Evolutionary conservation across 2,797 vertebrate species (phyloP).

Genomic region (Fistularia tabacaria): DNA sequence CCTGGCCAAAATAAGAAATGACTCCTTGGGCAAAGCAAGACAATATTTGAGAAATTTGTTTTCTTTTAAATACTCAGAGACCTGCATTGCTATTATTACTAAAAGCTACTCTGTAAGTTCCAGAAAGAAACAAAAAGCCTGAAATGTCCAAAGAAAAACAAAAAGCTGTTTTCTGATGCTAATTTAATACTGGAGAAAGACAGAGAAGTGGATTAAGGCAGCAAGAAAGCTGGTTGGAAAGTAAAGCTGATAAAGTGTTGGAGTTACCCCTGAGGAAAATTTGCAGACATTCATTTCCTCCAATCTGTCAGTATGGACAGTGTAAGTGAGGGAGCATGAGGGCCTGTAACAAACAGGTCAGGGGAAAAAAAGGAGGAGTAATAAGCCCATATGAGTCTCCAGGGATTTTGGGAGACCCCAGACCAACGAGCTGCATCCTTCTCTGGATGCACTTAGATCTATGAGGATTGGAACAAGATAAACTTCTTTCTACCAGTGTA

Average conservation of each 20-base stretch:
- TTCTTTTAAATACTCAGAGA: too few species aligned
- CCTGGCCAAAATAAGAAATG: too few species aligned
- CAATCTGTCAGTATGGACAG: conserved; percentile 46
- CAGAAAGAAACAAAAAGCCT: conserved; percentile 10
- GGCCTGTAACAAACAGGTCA: conserved; percentile 15
- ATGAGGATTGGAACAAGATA: conserved; percentile 4
- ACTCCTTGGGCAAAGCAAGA: too few species aligned
- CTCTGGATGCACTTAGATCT: conserved; percentile 14
- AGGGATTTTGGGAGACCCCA: conserved; percentile 45
- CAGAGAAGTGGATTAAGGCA: conserved; percentile 31
- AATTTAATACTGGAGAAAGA: conserved; percentile 42
- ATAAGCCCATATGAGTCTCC: conserved; percentile 61
- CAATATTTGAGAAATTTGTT: too few species aligned
- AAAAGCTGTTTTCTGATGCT: conserved; percentile 30
- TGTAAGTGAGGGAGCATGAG: conserved; percentile 29
- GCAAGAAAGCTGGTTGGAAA: conserved; percentile 34
- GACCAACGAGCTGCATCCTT: conserved; percentile 27
- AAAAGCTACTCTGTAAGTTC: conserved; percentile 25
- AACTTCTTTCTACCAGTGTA: too few species aligned
- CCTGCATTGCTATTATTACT: conserved; percentile 21
- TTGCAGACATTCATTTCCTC: conserved; percentile 63
- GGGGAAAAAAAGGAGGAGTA: conserved; percentile 34
- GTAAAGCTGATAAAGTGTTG: conserved; percentile 21
- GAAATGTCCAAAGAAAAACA: conserved; percentile 7
- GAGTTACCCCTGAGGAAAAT: conserved; percentile 56